Percentiles rank a stretch among this genome's conserved stretches.
phyloP scores from a whole-genome alignment of 2,888 invertebrate genomes.

The Latheticus oryzae region DNA sequence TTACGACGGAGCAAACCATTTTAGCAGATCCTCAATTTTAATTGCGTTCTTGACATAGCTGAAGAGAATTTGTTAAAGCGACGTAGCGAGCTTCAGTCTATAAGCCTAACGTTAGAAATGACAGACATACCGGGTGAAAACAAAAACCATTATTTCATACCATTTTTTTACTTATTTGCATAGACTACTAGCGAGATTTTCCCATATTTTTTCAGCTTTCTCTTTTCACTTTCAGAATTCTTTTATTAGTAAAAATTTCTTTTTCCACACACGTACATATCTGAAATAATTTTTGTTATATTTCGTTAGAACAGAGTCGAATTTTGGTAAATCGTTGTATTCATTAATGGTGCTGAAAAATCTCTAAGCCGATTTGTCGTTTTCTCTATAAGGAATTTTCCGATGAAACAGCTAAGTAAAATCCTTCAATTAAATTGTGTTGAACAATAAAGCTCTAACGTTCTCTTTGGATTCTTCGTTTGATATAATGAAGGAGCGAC shows the following conservation, averaged over 20 bases:
- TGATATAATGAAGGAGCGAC: constrained; percentile 41
- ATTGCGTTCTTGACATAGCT: constrained; percentile 34
- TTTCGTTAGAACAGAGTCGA: too few species aligned
- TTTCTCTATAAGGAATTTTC: too few species aligned
- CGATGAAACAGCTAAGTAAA: constrained; percentile 31
- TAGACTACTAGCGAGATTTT: too few species aligned
- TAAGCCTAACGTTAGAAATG: constrained; percentile 21
- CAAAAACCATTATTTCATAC: constrained; percentile 15
- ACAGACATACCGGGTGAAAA: constrained; percentile 19
- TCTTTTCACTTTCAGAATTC: too few species aligned
- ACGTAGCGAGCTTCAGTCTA: constrained; percentile 16
- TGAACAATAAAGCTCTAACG: constrained; percentile 31
- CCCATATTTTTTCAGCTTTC: too few species aligned
- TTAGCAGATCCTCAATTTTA: constrained; percentile 29
- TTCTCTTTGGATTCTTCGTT: constrained; percentile 32
- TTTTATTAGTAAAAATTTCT: too few species aligned
- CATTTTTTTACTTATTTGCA: constrained; percentile 9
- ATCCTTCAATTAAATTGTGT: constrained; percentile 28
- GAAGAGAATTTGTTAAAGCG: constrained; percentile 29
- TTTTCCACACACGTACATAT: too few species aligned
- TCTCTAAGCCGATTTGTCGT: too few species aligned
- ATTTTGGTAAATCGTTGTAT: constrained; percentile 34
- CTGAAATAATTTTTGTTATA: too few species aligned
- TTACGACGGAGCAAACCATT: constrained; percentile 22
- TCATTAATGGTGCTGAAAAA: too few species aligned